Percentiles rank a stretch among this genome's conserved stretches.
Conservation (phyloP, 2,888 invertebrate species). For the Ophraella communa region DNA sequence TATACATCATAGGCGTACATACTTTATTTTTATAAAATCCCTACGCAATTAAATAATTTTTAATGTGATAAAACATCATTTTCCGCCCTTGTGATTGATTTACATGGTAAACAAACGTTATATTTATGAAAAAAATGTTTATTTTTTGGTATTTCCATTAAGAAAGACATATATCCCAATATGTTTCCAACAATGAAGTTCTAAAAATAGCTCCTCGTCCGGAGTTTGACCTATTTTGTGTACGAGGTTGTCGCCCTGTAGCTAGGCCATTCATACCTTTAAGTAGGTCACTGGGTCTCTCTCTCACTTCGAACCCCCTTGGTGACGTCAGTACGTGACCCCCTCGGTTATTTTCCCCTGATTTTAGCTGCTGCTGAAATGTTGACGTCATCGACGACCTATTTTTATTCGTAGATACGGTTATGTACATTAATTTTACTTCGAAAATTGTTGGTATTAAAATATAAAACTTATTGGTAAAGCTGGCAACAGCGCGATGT, state of each 20-base stretch:
- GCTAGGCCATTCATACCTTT: constrained; percentile 50
- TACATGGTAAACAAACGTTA: too few relatives aligned
- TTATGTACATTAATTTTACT: too few relatives aligned
- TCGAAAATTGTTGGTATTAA: too few relatives aligned
- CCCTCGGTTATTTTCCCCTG: constrained; percentile 30
- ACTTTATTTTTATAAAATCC: too few relatives aligned
- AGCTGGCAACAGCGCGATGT: too few relatives aligned
- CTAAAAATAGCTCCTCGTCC: constrained; percentile 45
- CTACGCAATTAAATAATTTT: too few relatives aligned
- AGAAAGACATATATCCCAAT: not conserved
- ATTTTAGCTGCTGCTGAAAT: constrained; percentile 13
- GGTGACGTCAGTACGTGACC: constrained; percentile 33
- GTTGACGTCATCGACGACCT: constrained; percentile 28
- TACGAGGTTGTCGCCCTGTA: constrained; percentile 52
- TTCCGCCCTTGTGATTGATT: too few relatives aligned
- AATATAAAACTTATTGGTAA: too few relatives aligned
- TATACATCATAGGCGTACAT: too few relatives aligned
- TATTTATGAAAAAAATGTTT: too few relatives aligned
- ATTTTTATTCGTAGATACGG: constrained; percentile 21
- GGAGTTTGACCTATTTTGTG: constrained; percentile 47
- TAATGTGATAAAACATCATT: too few relatives aligned
- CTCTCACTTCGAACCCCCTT: constrained; percentile 22
- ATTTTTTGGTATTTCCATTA: too few relatives aligned
- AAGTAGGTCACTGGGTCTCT: constrained; percentile 40
- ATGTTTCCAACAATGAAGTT: constrained; percentile 38